These are phyloP conservation scores for Andrena bucephala DNA, from an alignment of 2,888 invertebrate genomes.

Conservation along the genomic window DNA sequence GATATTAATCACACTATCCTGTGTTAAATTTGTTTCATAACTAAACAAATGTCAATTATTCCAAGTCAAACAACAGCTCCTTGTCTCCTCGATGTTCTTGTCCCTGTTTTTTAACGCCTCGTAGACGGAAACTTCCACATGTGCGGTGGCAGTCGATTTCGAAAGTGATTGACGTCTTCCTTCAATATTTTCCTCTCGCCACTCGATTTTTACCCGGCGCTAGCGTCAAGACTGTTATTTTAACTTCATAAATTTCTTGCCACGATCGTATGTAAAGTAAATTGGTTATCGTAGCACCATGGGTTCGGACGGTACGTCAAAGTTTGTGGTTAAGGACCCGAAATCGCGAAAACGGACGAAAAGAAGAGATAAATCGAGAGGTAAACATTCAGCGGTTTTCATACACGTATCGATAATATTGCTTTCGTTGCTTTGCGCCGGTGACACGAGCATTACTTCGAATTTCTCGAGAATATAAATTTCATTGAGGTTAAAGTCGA, in stretches of 20 bases:
- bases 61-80: not conserved
- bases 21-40: not conserved
- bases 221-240: not conserved
- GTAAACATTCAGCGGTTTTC: constrained; percentile 33
- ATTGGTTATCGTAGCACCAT: constrained; percentile 28
- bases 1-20: not conserved
- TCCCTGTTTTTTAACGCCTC: constrained; percentile 10
- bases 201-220: not conserved
- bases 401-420: not conserved
- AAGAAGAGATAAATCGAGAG: constrained; percentile 41
- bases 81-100: constrained; percentile 1
- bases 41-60: constrained; percentile 1
- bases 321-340: constrained; percentile 49
- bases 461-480: not conserved
- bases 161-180: constrained; percentile 9
- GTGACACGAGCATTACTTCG: not conserved
- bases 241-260: not conserved
- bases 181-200: constrained; percentile 18
- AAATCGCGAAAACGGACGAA: constrained; percentile 57
- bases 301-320: constrained; percentile 49
- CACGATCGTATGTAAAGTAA: not conserved
- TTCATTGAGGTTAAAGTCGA: not conserved
- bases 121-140: constrained; percentile 1
- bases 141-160: constrained; percentile 22
- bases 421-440: too few relatives aligned